phyloP scores from a whole-genome alignment of 2,888 invertebrate genomes.

The Sinohyriopsis cumingii region DNA sequence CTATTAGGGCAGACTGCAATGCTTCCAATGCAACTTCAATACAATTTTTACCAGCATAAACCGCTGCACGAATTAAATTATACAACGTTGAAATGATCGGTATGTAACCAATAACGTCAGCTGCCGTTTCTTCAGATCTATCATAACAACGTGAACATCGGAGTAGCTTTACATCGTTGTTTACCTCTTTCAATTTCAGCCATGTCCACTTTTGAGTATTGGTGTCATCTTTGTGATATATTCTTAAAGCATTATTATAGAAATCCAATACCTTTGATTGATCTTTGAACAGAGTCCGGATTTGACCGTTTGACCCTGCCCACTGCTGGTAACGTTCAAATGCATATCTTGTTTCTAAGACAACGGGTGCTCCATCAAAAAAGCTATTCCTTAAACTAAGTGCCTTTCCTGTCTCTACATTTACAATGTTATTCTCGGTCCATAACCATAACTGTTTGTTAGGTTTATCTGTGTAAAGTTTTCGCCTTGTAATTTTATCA shows the following conservation, averaged over 20 bases:
- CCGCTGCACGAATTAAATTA: slow-evolving; percentile 6
- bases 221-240: background rate
- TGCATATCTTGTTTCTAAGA: slow-evolving; percentile 1
- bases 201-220: slow-evolving; percentile 15
- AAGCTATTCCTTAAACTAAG: background rate
- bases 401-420: background rate
- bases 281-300: background rate
- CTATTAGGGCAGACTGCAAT: slow-evolving; percentile 2
- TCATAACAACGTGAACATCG: slow-evolving; percentile 17
- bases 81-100: slow-evolving; percentile 9
- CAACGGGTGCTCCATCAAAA: background rate
- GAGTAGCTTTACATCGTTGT: slow-evolving; percentile 12
- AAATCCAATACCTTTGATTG: too few species aligned
- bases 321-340: slow-evolving; percentile 4
- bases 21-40: slow-evolving; percentile 8
- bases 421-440: background rate
- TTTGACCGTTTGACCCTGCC: background rate
- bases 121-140: slow-evolving; percentile 16
- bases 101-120: slow-evolving; percentile 14
- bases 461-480: background rate
- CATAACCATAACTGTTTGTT: background rate
- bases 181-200: slow-evolving; percentile 1
- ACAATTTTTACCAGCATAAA: slow-evolving; percentile 10
- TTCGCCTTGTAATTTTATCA: background rate
- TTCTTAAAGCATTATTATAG: too few species aligned